Percentiles rank a stretch among this genome's conserved stretches.
These are phyloP conservation scores for Odontophorus gujanensis DNA, from an alignment of 2,113 vertebrate species.

Conservation along the genomic window DNA sequence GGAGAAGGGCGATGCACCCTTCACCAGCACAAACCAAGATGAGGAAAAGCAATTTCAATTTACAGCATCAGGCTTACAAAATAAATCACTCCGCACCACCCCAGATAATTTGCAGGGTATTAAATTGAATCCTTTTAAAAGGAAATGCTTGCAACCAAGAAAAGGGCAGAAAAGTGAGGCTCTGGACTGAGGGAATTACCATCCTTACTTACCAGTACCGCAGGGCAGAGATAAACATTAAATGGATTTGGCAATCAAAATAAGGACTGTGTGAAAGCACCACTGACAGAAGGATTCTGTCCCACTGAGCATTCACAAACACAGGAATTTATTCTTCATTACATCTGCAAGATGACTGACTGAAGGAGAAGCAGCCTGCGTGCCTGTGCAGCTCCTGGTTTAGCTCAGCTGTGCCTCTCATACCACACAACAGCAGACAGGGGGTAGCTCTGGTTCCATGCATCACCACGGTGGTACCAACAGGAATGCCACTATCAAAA, in stretches of 20 bases:
- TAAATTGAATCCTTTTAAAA: conserved; percentile 65
- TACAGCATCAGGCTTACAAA: conserved; percentile 35
- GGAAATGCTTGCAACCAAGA: not conserved
- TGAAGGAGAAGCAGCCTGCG: not conserved
- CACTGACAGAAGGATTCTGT: not conserved
- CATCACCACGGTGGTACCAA: not conserved
- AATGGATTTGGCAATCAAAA: conserved; percentile 24
- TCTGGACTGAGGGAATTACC: conserved; percentile 24
- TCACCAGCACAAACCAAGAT: accelerated
- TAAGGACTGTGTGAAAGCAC: not conserved
- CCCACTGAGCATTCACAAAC: not conserved
- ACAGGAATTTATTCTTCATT: conserved; percentile 6
- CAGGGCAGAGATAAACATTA: conserved; percentile 45
- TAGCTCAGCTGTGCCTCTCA: accelerated
- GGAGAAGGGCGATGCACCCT: not conserved
- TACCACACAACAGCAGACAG: not conserved
- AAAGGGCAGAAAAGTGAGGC: conserved; percentile 5
- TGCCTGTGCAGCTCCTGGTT: accelerated
- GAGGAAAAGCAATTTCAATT: conserved; percentile 68
- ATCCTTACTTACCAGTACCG: not conserved
- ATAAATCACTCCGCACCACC: conserved; percentile 63
- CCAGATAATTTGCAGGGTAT: conserved; percentile 67
- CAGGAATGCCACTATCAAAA: accelerated
- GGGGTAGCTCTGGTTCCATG: accelerated
- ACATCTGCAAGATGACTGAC: not conserved